Conservation (phyloP, 2,113 vertebrate species). For the Fulica atra region DNA sequence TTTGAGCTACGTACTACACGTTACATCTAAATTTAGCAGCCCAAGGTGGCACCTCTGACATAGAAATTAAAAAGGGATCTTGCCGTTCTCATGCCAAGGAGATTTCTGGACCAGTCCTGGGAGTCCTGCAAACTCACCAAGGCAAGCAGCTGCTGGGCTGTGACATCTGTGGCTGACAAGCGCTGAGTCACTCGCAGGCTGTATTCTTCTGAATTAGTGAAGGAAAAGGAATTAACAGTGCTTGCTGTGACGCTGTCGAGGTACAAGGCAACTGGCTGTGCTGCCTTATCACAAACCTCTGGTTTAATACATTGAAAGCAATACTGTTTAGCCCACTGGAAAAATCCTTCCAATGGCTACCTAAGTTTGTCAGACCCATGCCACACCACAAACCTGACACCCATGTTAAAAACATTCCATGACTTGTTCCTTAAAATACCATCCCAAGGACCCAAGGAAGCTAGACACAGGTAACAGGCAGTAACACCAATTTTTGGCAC, state of each 20-base stretch:
- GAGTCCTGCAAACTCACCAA: background rate
- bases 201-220: background rate
- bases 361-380: background rate
- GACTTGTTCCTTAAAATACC: background rate
- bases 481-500: background rate
- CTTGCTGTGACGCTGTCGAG: background rate
- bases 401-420: background rate
- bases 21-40: background rate
- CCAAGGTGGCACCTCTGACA: fast-evolving
- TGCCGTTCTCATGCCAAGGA: background rate
- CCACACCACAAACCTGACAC: background rate
- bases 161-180: background rate
- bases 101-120: background rate
- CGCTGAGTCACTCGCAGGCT: background rate
- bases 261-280: background rate
- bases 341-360: background rate
- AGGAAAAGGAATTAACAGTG: background rate
- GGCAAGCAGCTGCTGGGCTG: background rate
- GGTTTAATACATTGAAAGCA: background rate
- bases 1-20: background rate
- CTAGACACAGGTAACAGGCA: background rate
- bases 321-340: background rate
- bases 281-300: background rate
- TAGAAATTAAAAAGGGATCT: background rate
- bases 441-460: background rate